Conservation (phyloP, 2,888 invertebrate species). For the Drosophila testacea region DNA sequence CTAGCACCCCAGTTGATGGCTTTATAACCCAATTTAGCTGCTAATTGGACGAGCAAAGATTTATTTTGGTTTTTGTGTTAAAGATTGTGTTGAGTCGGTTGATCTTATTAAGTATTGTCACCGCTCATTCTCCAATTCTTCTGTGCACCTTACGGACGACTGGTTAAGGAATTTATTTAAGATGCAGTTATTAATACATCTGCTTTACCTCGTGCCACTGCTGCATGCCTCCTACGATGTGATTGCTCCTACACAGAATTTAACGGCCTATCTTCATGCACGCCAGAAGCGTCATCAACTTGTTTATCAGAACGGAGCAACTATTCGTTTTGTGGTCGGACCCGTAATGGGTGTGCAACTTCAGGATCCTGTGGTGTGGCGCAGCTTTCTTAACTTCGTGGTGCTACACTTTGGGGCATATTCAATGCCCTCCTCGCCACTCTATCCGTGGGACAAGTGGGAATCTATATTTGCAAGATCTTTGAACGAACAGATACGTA, state of each 20-base stretch:
- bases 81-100: neutral
- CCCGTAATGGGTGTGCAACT: constrained; percentile 73
- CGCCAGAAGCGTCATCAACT: constrained; percentile 66
- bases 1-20: constrained; percentile 21
- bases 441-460: constrained; percentile 83
- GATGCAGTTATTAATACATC: constrained; percentile 27
- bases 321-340: constrained; percentile 63
- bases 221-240: constrained; percentile 38
- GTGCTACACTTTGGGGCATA: constrained; percentile 80
- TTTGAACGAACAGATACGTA: constrained; percentile 51
- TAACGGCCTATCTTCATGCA: constrained; percentile 51
- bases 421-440: constrained; percentile 72
- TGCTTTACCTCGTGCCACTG: constrained; percentile 34
- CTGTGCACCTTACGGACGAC: constrained; percentile 12
- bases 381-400: constrained; percentile 72
- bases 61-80: constrained; percentile 2
- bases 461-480: constrained; percentile 75
- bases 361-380: constrained; percentile 77
- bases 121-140: constrained; percentile 24
- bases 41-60: constrained; percentile 47
- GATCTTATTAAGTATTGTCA: constrained; percentile 1
- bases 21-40: constrained; percentile 59
- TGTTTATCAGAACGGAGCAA: constrained; percentile 57
- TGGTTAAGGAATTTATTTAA: neutral
- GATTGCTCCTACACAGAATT: constrained; percentile 42